phyloP scores from a whole-genome alignment of 2,113 vertebrate species.

The Nothobranchius kuhntae region DNA sequence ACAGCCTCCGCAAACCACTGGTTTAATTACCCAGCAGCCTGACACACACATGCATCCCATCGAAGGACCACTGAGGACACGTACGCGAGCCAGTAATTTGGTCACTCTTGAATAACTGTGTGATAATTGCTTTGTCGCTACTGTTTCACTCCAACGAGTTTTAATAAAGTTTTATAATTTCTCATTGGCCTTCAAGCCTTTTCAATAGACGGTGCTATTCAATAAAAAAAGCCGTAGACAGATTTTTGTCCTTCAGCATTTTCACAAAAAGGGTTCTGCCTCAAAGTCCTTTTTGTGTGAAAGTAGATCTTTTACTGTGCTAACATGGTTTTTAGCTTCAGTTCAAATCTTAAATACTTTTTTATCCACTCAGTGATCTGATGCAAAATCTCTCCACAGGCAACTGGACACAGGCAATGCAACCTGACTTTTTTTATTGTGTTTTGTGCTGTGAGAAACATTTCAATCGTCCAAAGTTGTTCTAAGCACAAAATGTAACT shows the following conservation, averaged over 20 bases:
- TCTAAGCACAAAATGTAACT: conserved; percentile 70
- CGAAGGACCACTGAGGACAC: conserved; percentile 43
- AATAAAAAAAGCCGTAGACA: conserved; percentile 46
- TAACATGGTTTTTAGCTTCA: conserved; percentile 11
- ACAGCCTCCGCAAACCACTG: conserved; percentile 52
- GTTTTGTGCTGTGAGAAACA: conserved; percentile 40
- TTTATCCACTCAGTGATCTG: conserved; percentile 31
- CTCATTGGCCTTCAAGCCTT: conserved; percentile 60
- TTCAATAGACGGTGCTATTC: conserved; percentile 76
- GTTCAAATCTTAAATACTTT: conserved; percentile 1
- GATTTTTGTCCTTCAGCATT: conserved; percentile 32
- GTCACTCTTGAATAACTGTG: conserved; percentile 53
- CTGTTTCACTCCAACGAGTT: conserved; percentile 60
- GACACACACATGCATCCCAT: conserved; percentile 2
- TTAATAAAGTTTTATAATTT: conserved; percentile 77
- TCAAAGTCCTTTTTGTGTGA: conserved; percentile 39
- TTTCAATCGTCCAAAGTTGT: conserved; percentile 58
- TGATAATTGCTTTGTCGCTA: conserved; percentile 66
- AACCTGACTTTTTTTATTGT: conserved; percentile 6
- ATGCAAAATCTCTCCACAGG: conserved; percentile 22
- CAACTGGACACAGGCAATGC: conserved; percentile 24
- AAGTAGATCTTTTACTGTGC: conserved; percentile 20
- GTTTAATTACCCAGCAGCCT: conserved; percentile 42
- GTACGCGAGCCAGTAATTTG: conserved; percentile 45
- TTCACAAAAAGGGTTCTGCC: conserved; percentile 32